phyloP scores from a whole-genome alignment of 2,797 vertebrate species.

The Periparus ater region DNA sequence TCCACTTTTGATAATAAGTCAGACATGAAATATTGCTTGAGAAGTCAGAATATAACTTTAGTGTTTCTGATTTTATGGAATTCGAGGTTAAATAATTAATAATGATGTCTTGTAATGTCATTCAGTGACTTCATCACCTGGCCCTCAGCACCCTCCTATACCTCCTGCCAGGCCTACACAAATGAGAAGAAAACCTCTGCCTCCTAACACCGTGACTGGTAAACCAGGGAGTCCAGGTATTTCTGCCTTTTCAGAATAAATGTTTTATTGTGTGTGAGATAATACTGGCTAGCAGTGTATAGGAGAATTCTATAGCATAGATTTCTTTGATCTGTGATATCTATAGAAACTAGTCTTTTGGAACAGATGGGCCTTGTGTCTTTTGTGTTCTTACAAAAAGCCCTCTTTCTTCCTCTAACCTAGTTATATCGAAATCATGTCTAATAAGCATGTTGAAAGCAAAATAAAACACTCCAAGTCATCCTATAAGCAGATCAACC shows the following conservation, averaged over 20 bases:
- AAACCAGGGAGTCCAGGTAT: conserved; percentile 79
- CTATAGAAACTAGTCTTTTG: background rate
- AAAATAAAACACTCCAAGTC: background rate
- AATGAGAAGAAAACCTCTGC: conserved; percentile 72
- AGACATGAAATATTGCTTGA: background rate
- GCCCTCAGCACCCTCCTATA: conserved; percentile 48
- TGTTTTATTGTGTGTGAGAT: background rate
- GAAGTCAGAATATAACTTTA: background rate
- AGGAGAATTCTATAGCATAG: background rate
- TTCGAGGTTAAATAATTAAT: background rate
- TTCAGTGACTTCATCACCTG: conserved; percentile 55
- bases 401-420: background rate
- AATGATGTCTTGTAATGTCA: conserved; percentile 36
- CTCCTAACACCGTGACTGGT: conserved; percentile 75
- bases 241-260: background rate
- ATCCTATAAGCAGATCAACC: background rate
- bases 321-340: background rate
- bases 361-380: background rate
- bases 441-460: background rate
- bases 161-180: conserved; percentile 66
- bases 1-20: conserved; percentile 1
- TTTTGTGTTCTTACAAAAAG: background rate
- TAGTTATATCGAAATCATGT: background rate
- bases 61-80: background rate
- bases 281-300: background rate